Conservation (phyloP, 2,888 invertebrate genomes). For the Apamea epomidion region DNA sequence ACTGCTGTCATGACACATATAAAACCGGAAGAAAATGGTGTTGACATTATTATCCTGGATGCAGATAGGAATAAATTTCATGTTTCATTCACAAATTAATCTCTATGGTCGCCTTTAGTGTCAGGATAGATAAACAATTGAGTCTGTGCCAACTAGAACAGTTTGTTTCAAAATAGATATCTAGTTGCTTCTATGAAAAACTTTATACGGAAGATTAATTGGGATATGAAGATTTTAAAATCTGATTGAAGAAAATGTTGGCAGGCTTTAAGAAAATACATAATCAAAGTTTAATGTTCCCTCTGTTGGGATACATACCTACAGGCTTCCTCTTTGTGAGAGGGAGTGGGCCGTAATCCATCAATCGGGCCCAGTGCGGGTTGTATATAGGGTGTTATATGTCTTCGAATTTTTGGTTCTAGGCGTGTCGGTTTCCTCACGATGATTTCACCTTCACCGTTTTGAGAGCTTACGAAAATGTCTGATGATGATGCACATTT, state of each 20-base stretch:
- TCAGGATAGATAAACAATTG: constrained; percentile 65
- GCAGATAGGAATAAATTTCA: constrained; percentile 34
- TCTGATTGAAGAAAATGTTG: neutral
- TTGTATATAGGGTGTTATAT: too few relatives aligned
- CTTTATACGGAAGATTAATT: neutral
- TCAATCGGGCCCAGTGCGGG: too few relatives aligned
- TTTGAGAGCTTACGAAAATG: neutral
- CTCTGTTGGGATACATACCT: neutral
- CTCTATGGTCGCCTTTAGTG: constrained; percentile 46
- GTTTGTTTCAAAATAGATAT: constrained; percentile 53
- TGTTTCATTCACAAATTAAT: constrained; percentile 47
- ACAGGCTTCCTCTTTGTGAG: neutral
- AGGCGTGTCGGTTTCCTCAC: neutral
- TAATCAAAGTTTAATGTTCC: too few relatives aligned
- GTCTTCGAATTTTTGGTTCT: neutral
- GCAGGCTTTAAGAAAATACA: neutral
- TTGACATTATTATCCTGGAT: constrained; percentile 23
- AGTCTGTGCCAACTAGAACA: constrained; percentile 62
- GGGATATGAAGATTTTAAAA: neutral
- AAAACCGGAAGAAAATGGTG: neutral
- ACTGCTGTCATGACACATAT: neutral
- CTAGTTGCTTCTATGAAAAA: constrained; percentile 12
- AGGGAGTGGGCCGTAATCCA: too few relatives aligned
- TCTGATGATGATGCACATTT: neutral
- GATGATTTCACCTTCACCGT: neutral